These are phyloP conservation scores for Sebastiscus albofasciatus DNA, from an alignment of 2,797 vertebrate species.

Conservation along the genomic window DNA sequence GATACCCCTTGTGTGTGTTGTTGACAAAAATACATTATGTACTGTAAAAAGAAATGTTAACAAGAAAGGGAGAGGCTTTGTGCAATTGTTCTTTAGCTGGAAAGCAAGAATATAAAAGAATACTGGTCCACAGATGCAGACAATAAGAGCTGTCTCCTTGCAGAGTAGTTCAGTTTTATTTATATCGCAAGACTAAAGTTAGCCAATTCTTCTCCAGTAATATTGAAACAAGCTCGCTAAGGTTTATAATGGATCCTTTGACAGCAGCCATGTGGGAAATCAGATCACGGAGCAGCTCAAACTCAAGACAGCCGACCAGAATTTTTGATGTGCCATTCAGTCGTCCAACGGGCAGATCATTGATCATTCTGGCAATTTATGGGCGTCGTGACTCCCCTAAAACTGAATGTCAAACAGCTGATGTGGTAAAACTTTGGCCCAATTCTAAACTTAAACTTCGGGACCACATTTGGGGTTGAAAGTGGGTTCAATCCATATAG, in stretches of 20 bases:
- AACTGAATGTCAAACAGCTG: neutral
- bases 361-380: neutral
- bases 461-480: neutral
- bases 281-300: neutral
- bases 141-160: neutral
- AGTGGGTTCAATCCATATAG: neutral
- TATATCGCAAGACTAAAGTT: neutral
- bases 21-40: neutral
- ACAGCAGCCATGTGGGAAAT: constrained; percentile 3
- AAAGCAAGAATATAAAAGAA: neutral
- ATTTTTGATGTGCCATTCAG: neutral
- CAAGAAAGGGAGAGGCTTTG: neutral
- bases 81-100: neutral
- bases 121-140: neutral
- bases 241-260: constrained; percentile 6
- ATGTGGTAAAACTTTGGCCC: neutral
- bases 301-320: neutral
- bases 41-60: neutral
- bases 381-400: neutral
- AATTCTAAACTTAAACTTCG: neutral
- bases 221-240: constrained; percentile 4
- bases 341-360: neutral
- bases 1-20: neutral
- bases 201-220: neutral
- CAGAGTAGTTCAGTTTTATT: neutral